Percentiles rank a stretch among this genome's conserved stretches.
phyloP scores from a whole-genome alignment of 2,888 invertebrate species.

The Trichopria drosophilae region DNA sequence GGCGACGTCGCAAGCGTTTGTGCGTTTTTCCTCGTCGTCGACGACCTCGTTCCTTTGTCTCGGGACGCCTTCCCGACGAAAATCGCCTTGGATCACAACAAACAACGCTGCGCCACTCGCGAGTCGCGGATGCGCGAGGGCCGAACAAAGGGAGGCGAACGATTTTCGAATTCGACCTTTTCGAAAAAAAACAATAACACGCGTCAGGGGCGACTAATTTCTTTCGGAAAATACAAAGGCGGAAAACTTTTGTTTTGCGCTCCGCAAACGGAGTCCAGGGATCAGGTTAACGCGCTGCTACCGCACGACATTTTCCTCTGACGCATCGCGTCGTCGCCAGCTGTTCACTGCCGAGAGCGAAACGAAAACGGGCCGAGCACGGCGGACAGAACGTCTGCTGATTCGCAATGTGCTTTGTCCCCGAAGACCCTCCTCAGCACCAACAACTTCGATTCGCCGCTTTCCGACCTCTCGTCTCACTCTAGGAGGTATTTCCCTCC shows the following conservation, averaged over 20 bases:
- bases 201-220: not conserved
- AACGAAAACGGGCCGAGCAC: conserved; percentile 37
- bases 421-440: no score
- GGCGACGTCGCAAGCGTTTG: no score
- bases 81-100: conserved; percentile 40
- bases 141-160: conserved; percentile 46
- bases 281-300: conserved; percentile 39
- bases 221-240: no score
- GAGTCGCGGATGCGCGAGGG: conserved; percentile 48
- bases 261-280: no score
- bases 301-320: conserved; percentile 46
- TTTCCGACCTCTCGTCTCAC: no score
- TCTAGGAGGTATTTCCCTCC: no score
- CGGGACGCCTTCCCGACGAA: conserved; percentile 1
- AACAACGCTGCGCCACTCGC: conserved; percentile 52
- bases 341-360: conserved; percentile 51
- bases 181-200: no score
- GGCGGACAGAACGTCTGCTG: conserved; percentile 34
- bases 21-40: no score
- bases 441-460: no score
- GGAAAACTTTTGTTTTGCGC: no score
- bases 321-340: conserved; percentile 53
- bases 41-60: not conserved
- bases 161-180: conserved; percentile 40
- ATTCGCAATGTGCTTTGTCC: no score